Conservation (phyloP, 2,888 invertebrate genomes). For the Drosophila nr. perissopoda region DNA sequence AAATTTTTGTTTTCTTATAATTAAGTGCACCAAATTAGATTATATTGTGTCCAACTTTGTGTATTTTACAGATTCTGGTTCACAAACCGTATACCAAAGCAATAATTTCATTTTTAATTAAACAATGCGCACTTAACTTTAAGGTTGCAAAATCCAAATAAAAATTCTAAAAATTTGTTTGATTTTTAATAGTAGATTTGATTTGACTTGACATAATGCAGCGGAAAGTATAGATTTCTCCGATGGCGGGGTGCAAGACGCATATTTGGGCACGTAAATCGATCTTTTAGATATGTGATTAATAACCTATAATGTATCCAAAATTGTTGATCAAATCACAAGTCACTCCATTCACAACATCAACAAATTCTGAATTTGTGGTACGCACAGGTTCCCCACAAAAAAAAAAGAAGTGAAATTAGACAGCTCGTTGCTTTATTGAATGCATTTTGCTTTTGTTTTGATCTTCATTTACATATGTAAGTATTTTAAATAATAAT, state of each 20-base stretch:
- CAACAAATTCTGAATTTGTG: background rate
- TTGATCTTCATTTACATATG: slow-evolving; percentile 40
- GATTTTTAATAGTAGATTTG: background rate
- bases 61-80: background rate
- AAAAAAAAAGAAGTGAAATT: slow-evolving; percentile 1
- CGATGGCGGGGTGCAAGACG: no score
- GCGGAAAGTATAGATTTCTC: background rate
- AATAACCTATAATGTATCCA: background rate
- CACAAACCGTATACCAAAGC: background rate
- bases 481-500: slow-evolving; percentile 53
- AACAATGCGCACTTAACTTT: background rate
- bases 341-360: background rate
- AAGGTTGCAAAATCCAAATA: background rate
- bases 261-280: background rate
- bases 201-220: background rate
- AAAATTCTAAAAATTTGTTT: background rate
- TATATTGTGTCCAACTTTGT: background rate
- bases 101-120: background rate
- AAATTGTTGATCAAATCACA: background rate
- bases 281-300: background rate
- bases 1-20: background rate
- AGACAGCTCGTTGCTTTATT: slow-evolving; percentile 48
- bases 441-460: slow-evolving; percentile 51
- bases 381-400: background rate
- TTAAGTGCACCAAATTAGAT: background rate